These are phyloP conservation scores for Lerista edwardsae DNA, from an alignment of 2,797 vertebrate genomes.

Conservation along the genomic window DNA sequence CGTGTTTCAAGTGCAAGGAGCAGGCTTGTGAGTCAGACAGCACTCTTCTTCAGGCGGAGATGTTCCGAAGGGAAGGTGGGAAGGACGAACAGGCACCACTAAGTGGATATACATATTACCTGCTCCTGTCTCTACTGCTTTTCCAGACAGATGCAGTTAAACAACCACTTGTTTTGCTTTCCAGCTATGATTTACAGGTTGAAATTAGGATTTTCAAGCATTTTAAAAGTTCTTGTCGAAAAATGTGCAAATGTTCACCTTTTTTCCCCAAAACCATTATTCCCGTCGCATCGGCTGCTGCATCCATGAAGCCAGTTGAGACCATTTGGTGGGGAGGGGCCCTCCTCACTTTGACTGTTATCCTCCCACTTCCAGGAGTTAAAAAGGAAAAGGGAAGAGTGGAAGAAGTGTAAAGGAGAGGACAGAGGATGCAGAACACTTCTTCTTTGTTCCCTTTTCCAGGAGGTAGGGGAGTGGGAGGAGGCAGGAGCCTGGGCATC, in stretches of 20 bases:
- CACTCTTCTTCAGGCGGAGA: background rate
- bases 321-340: no score
- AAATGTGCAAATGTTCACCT: background rate
- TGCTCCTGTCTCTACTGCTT: background rate
- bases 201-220: background rate
- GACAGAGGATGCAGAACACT: no score
- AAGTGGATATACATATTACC: background rate
- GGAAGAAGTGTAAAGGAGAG: no score
- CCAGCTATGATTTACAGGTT: background rate
- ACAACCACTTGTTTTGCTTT: background rate
- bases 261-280: background rate
- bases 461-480: no score
- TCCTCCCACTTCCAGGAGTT: no score
- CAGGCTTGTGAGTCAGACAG: slow-evolving; percentile 13
- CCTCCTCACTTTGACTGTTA: no score
- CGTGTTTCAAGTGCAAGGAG: background rate
- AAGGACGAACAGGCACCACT: background rate
- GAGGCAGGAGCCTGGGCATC: no score
- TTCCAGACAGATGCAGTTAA: background rate
- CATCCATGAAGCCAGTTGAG: no score
- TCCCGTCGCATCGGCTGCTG: no score
- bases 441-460: no score
- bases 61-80: background rate
- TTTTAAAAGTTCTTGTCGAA: background rate
- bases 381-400: no score